Percentiles rank a stretch among this genome's conserved stretches.
phyloP scores from a whole-genome alignment of 2,797 vertebrate genomes.

The Acanthiza pusilla region DNA sequence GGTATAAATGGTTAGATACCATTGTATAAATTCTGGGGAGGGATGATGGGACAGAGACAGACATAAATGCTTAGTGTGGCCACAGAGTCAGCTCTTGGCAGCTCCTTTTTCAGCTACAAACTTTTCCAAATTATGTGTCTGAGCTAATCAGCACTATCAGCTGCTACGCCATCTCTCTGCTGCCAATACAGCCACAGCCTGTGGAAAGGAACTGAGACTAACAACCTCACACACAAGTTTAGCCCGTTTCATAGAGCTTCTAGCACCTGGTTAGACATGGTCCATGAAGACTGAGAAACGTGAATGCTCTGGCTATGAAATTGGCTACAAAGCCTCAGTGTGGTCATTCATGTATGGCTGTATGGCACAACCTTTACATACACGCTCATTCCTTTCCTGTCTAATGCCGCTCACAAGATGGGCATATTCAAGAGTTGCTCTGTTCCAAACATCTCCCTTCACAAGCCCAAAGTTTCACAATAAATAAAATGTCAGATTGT shows the following conservation, averaged over 20 bases:
- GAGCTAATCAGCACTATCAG: background rate
- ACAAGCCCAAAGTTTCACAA: background rate
- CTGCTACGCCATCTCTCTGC: background rate
- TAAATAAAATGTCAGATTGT: background rate
- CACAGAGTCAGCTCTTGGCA: background rate
- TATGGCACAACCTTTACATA: background rate
- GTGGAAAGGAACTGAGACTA: background rate
- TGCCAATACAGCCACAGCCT: background rate
- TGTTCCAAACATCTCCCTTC: background rate
- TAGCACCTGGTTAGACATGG: background rate
- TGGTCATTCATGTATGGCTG: background rate
- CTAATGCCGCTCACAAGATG: background rate
- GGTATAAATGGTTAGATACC: background rate
- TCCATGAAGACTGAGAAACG: background rate
- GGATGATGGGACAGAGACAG: background rate
- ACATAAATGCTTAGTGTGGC: background rate
- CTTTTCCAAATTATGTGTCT: background rate
- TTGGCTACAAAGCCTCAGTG: accelerated
- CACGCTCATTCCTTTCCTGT: background rate
- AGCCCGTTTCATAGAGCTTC: background rate
- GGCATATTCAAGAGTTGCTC: background rate
- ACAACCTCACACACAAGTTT: background rate
- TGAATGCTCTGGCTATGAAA: background rate
- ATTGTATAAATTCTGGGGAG: background rate
- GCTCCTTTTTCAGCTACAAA: background rate